Evolutionary conservation across 2,797 vertebrate genomes (phyloP), one percentile per base, ranked within the genome.

Genomic region (Chiropotes sagulatus): DNA sequence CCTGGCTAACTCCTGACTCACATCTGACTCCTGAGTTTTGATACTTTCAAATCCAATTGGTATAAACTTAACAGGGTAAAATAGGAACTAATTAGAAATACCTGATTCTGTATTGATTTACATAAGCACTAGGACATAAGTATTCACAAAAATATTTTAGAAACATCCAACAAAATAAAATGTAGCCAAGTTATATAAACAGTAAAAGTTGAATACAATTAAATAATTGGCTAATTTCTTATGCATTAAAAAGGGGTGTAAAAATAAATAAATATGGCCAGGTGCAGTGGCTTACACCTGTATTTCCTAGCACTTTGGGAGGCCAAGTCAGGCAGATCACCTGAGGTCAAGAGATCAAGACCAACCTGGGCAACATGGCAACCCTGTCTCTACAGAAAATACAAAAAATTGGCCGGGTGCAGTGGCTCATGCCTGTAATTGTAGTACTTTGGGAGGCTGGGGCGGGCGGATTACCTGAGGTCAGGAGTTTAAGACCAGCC

Each of bases 141-240:
- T 58, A 82, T 93, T 96, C 93, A 90, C 52, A 93, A 79, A 87
- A 44, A 78, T 52, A 88, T 92, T 97, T 90, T 39, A 94, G 81
- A 92, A 97, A 87, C 19, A 94, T 6, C 64, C 79, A 75, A 64
- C 26, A n/a, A 97, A 95, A 87, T 54, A 90, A 90, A 96, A 90
- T 11, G 36, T 73, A 94, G 44, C 41, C n/a, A 94, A 72, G n/a
- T 92, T 92, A 73, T 57, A 79, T 54, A 93, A 93, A 91, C 30
- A 91, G 6, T 39, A 86, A 88, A 81, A 89, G 48, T 28, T 83
- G 36, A 94, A 95, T 70, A 92, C 28, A 85, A 85, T 94, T 78
- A 86, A 90, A 96, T 39, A 72, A 72, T 11, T 72, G n/a, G n/a
- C 67, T 72, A 72, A 94, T 96, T 94, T 94, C 57, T 91, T 30